A percentile compares a stretch with the other conserved stretches of the same genome.
Conservation (phyloP, 2,888 invertebrate genomes). For the Galeopsomyia nigrocyanea region DNA sequence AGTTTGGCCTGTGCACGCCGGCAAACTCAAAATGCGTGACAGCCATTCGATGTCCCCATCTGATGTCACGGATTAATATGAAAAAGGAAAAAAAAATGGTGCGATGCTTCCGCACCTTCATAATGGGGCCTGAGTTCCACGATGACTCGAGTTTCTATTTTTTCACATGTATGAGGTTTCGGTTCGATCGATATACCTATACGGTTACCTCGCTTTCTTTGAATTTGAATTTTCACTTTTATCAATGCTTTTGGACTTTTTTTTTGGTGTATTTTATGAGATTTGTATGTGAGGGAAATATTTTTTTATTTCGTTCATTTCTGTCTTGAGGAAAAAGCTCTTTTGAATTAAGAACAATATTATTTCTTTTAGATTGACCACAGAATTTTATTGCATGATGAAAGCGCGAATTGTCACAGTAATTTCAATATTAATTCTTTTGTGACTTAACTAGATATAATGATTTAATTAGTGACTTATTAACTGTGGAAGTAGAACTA, state of each 20-base stretch:
- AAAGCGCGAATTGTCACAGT: no score
- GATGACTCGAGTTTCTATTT: slow-evolving; percentile 41
- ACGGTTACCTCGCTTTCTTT: background rate
- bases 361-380: no score
- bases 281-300: no score
- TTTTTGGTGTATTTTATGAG: background rate
- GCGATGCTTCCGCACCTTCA: slow-evolving; percentile 45
- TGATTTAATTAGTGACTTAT: no score
- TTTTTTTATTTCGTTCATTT: no score
- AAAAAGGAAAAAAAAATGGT: slow-evolving; percentile 44
- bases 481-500: no score
- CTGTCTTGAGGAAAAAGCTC: no score
- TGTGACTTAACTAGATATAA: no score
- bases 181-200: slow-evolving; percentile 5
- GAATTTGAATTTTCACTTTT: background rate
- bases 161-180: slow-evolving; percentile 3
- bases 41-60: slow-evolving; percentile 53
- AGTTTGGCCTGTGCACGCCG: slow-evolving; percentile 47
- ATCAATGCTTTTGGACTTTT: background rate
- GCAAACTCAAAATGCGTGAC: slow-evolving; percentile 49
- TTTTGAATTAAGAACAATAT: no score
- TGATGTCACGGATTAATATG: slow-evolving; percentile 51
- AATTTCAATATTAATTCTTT: no score
- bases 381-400: no score
- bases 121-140: slow-evolving; percentile 38